phyloP scores from a whole-genome alignment of 2,797 vertebrate genomes.

The Lemur catta region DNA sequence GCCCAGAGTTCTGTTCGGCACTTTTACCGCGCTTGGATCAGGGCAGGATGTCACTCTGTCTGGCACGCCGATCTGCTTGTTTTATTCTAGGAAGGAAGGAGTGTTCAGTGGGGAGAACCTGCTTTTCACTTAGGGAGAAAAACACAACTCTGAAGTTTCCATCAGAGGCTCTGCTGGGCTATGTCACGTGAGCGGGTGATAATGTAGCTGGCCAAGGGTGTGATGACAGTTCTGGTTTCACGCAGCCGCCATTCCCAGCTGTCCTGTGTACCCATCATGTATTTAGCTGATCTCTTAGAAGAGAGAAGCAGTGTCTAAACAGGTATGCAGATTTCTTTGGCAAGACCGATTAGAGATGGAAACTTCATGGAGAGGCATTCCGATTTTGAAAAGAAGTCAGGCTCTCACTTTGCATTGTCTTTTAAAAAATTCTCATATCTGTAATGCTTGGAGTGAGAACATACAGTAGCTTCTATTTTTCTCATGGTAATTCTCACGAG shows the following conservation, averaged over 20 bases:
- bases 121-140: background rate
- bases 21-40: background rate
- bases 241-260: background rate
- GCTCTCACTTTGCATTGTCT: background rate
- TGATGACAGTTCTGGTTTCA: slow-evolving; percentile 26
- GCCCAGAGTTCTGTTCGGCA: background rate
- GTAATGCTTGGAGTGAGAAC: background rate
- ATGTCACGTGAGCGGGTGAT: background rate
- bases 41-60: background rate
- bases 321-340: slow-evolving; percentile 29
- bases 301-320: background rate
- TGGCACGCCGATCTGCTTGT: background rate
- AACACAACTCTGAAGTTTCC: background rate
- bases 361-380: background rate
- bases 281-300: slow-evolving; percentile 33
- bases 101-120: background rate
- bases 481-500: background rate
- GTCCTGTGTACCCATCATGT: background rate
- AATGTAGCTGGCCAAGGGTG: background rate
- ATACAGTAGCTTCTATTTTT: background rate
- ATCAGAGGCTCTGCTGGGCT: background rate
- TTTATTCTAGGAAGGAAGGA: slow-evolving; percentile 5
- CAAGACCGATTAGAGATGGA: background rate
- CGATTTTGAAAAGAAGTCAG: background rate
- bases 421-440: background rate